Base-by-base conservation (phyloP, 1,140 invertebrate genomes). In the Apolygus lucorum region DNA sequence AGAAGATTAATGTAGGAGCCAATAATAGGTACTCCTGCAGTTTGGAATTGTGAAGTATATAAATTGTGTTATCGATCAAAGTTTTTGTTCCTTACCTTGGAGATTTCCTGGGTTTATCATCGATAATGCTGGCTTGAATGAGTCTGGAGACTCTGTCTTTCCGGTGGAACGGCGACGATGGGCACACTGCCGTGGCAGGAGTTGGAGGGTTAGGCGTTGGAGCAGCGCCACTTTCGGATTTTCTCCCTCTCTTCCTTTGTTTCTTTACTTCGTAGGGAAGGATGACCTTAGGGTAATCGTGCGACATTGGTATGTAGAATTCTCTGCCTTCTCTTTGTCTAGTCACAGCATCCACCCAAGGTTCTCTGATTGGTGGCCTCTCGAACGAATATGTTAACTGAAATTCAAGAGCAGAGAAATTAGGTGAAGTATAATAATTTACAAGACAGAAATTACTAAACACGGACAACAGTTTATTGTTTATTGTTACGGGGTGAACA, bases 261-360 rank as follows among this genome's bases (percentile, higher is more conserved):
- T 82, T 84, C 73, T 86, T 86, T 74, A 90, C 86, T 78, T 92
- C 88, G 74, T 91, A 91, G 0, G 90, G 90, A 72, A 93, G 79
- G 77, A 88, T 84, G 77, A 88, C 84, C 26, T 77, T 77, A 71
- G 79, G 81, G 63, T 80, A 73, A 27, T 78, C 80, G 80, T 78
- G 34, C 70, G 82, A 80, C 63, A 74, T 76, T 72, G 74, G 73
- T 72, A 73, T 71, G 63, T 72, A 74, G 25, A 81, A 82, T 73
- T 89, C 84, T 68, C 86, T 83, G 8, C 86, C 86, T 21, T 84
- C 81, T 76, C 91, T 88, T 74, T 91, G 89, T 0, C 90, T 81
- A 70, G 84, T 82, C 76, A 90, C 91, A 0, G 89, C 88, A 73
- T 87, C 82, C 78, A 88, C 90, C 90, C 90, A 92, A 0, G 88